Conservation (phyloP, 2,888 invertebrate genomes). For the Leuctra nigra region DNA sequence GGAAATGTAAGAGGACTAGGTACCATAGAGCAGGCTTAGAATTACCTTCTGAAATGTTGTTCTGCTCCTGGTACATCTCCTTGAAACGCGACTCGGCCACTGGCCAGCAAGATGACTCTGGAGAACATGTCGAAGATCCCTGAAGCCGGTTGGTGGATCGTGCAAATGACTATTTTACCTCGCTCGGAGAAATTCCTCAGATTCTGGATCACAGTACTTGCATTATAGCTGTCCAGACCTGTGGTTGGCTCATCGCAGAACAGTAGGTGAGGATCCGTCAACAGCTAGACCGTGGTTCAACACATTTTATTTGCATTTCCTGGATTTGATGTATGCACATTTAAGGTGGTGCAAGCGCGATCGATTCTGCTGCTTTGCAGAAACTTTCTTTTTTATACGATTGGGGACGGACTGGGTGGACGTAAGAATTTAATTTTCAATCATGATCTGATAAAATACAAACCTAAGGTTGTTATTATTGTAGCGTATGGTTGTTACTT, state of each 20-base stretch:
- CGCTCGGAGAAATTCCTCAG: slow-evolving; percentile 55
- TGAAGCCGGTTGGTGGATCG: slow-evolving; percentile 88
- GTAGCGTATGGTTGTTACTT: too few relatives aligned
- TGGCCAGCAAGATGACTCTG: slow-evolving; percentile 66
- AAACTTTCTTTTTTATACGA: too few relatives aligned
- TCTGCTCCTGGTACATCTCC: slow-evolving; percentile 65
- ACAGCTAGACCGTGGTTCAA: slow-evolving; percentile 58
- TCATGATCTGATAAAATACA: too few relatives aligned
- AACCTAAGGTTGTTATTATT: too few relatives aligned
- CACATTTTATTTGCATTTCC: not conserved
- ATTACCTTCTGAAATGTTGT: slow-evolving; percentile 61
- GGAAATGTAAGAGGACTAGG: too few relatives aligned
- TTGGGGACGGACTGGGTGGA: too few relatives aligned
- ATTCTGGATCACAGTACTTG: slow-evolving; percentile 69
- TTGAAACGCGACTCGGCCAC: slow-evolving; percentile 70
- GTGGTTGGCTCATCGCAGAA: slow-evolving; percentile 95
- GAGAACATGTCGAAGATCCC: slow-evolving; percentile 80
- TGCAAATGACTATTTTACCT: slow-evolving; percentile 75
- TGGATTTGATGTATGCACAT: too few relatives aligned
- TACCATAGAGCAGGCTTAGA: not conserved
- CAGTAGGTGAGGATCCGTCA: slow-evolving; percentile 80
- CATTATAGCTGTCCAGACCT: slow-evolving; percentile 85
- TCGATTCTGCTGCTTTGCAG: too few relatives aligned
- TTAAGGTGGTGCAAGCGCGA: too few relatives aligned
- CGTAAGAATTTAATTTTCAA: too few relatives aligned